Base-by-base conservation (phyloP, 53 echinoderm and acorn worm species). In the Apostichopus leukothele region DNA sequence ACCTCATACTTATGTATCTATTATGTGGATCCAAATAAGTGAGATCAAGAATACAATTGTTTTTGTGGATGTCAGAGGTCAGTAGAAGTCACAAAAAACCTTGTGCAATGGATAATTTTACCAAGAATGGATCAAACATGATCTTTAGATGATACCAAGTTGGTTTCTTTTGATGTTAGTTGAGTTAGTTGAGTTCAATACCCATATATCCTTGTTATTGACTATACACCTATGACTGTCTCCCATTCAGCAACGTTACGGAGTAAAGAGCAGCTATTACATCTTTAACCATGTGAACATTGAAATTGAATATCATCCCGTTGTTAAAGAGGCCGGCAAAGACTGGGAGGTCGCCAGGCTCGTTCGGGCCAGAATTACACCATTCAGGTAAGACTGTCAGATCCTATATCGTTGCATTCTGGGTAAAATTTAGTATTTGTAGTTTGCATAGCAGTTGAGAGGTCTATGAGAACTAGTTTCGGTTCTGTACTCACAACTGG, bases 231-330 rank as follows among this genome's bases (percentile, higher is more conserved):
- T 55, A 6, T 55, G 6, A 55, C 68, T 51, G 6, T 76, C 25
- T 26, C 11, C 8, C 76, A 25, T 76, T 76, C 76, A 76, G 97
- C 75, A 91, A 60, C 89, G 73, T 16, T 97, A 94, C 55, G 93
- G 92, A 50, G 63, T 85, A 16, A 60, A 73, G 68, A 75, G 91
- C 19, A 94, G 89, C 59, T 95, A 90, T 87, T 95, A 94, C 77
- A 18, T 97, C 77, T 97, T 95, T 91, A 95, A 97, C 88, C 97
- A 97, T 53, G 91, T 97, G 68, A 93, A 95, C 87, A 91, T 95
- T 89, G 94, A 92, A 78, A 91, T 97, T 52, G 88, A 79, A 0
- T 95, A 92, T 76, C 97, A 97, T 89, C 87, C 90, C 1, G 60
- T 92, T 39, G 39, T 54, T 5, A 85, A 68, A 18, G 86, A 85